Evolutionary conservation across 2,888 invertebrate species (phyloP), one percentile per base, ranked within the genome.

Genomic region (Oegoconia quadripuncta): DNA sequence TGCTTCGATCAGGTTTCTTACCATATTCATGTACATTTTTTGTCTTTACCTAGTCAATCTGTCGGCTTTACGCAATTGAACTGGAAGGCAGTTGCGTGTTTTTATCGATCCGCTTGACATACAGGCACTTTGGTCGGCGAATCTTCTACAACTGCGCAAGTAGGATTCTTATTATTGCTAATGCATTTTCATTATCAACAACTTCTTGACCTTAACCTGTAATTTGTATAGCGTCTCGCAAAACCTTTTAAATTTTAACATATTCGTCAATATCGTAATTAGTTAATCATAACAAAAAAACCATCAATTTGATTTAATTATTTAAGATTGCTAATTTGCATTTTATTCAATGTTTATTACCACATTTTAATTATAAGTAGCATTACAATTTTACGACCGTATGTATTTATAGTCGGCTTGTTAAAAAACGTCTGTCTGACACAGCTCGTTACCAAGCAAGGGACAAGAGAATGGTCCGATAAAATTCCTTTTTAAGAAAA

Each of bases 391-490:
- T 25, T 34, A n/a, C 14, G 7, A 25, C 34, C 13, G 18, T 34
- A 14, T 34, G 34, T 27, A 17, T 27, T 17, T 23, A 32, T 32
- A 27, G 34, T 33, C 23, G 23, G 32, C 41, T 33, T 37, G 41
- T 41, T 40, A 41, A 41, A 40, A 41, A 34, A 30, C 37, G 23
- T 18, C 31, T 13, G 18, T 17, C 27, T 27, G 27, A 17, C 34
- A 34, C 17, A 18, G 20, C 13, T 27, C 27, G 34, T 27, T 23
- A 33, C 33, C 31, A 34, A 16, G 26, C 52, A 53, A 64, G 62
- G 59, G 66, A 63, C 66, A 65, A 62, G 65, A 64, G 61, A 70
- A 67, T 57, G 66, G 64, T 44, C 37, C 53, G 46, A 64, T 64
- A 62, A 68, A 69, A 70, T 65, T 61, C 58, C 59, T 55, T 57